Conservation (phyloP, 2,888 invertebrate genomes). For the Drosophila rellima region DNA sequence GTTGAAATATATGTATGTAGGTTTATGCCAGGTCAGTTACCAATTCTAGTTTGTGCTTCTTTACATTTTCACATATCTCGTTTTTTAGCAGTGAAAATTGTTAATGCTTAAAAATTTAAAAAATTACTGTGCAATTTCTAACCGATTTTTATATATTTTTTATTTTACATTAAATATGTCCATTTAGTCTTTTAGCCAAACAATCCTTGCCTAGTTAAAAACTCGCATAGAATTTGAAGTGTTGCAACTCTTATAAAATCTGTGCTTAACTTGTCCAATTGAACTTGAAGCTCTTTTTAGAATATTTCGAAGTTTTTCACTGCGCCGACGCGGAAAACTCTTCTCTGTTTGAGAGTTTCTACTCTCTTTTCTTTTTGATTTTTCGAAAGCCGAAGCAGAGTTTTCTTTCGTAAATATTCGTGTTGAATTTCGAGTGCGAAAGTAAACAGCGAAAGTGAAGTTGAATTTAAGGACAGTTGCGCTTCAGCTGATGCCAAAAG, state of each 20-base stretch:
- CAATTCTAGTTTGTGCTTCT: background rate
- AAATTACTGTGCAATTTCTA: background rate
- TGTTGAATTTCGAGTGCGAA: slow-evolving; percentile 47
- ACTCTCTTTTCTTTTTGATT: slow-evolving; percentile 1
- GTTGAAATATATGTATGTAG: background rate
- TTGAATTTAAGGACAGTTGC: slow-evolving; percentile 55
- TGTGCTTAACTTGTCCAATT: slow-evolving; percentile 5
- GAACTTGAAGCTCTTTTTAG: slow-evolving; percentile 5
- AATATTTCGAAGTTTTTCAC: slow-evolving; percentile 18
- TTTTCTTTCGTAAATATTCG: slow-evolving; percentile 26
- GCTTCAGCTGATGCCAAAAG: slow-evolving; percentile 62
- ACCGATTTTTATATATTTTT: too few relatives aligned
- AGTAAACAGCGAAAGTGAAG: slow-evolving; percentile 54
- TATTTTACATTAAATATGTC: background rate
- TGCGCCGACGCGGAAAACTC: slow-evolving; percentile 39
- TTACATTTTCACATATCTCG: background rate
- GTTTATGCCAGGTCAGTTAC: background rate
- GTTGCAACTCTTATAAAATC: slow-evolving; percentile 46
- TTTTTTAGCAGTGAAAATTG: background rate
- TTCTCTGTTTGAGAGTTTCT: slow-evolving; percentile 9
- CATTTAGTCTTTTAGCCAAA: background rate
- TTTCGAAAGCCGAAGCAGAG: slow-evolving; percentile 20
- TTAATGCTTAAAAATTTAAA: background rate
- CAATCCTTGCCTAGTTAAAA: background rate
- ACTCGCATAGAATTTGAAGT: background rate